Conservation (phyloP, 2,888 invertebrate genomes). For the Plebejus anna region DNA sequence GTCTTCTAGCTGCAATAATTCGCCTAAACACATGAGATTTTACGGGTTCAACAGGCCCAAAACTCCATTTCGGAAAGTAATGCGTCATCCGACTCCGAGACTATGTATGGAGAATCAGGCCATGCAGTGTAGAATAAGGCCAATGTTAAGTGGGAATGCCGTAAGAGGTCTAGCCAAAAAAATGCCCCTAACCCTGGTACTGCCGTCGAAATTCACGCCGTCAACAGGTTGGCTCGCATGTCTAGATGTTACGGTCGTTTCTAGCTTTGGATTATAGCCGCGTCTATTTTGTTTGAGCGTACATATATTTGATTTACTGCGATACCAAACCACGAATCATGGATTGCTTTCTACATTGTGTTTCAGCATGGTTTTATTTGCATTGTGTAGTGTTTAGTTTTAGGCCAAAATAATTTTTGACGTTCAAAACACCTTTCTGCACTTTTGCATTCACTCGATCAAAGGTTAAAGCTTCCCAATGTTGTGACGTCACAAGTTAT, state of each 20-base stretch:
- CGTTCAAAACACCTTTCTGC: neutral
- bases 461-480: neutral
- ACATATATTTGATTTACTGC: conserved; percentile 38
- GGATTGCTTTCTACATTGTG: conserved; percentile 41
- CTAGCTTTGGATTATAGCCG: conserved; percentile 40
- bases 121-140: conserved; percentile 52
- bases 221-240: conserved; percentile 72
- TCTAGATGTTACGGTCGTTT: conserved; percentile 42
- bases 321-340: conserved; percentile 48
- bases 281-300: conserved; percentile 39
- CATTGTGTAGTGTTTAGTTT: conserved; percentile 25
- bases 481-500: neutral
- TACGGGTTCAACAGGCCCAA: conserved; percentile 65
- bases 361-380: conserved; percentile 16
- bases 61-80: conserved; percentile 61
- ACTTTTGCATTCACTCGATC: neutral
- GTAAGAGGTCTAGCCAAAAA: conserved; percentile 73
- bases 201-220: conserved; percentile 77
- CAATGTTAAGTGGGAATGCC: conserved; percentile 50
- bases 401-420: conserved; percentile 11
- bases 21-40: conserved; percentile 78
- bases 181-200: conserved; percentile 68
- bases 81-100: conserved; percentile 61
- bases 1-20: conserved; percentile 82
- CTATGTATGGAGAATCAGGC: conserved; percentile 60